Conservation (phyloP, 2,797 vertebrate genomes). For the Buphagus erythrorhynchus region DNA sequence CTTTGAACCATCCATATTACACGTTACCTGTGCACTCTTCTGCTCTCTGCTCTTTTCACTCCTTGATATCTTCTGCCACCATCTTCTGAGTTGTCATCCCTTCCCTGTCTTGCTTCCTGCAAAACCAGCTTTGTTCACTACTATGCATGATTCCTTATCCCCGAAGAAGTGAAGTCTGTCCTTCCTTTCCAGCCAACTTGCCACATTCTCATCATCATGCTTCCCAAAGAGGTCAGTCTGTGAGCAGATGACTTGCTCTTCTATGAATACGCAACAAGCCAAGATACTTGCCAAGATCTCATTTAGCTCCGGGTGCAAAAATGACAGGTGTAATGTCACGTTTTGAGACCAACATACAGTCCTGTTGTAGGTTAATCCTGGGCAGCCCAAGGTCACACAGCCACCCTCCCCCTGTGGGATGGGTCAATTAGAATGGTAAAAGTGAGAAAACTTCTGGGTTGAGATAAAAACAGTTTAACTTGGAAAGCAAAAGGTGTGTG, state of each 20-base stretch:
- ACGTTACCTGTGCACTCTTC: neutral
- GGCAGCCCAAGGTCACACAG: neutral
- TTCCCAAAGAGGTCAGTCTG: neutral
- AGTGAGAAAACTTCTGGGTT: neutral
- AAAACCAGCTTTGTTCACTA: neutral
- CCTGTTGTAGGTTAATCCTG: neutral
- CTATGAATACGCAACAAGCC: neutral
- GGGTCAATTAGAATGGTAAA: neutral
- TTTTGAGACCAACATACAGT: neutral
- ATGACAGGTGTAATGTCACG: accelerated
- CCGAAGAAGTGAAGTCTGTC: neutral
- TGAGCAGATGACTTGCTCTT: neutral
- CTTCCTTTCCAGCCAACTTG: neutral
- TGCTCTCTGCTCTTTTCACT: neutral
- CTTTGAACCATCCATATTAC: neutral
- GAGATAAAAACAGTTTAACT: neutral
- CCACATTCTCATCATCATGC: neutral
- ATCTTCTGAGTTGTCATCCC: neutral
- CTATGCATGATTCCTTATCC: neutral
- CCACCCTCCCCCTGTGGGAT: accelerated
- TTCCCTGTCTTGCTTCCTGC: neutral
- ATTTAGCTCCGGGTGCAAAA: neutral
- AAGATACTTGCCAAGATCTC: neutral
- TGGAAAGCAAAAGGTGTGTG: neutral
- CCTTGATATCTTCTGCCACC: neutral